Percentiles rank a stretch among this genome's conserved stretches.
These are phyloP conservation scores for Danaus melanippus DNA, from an alignment of 1,140 invertebrate species.

Conservation along the genomic window DNA sequence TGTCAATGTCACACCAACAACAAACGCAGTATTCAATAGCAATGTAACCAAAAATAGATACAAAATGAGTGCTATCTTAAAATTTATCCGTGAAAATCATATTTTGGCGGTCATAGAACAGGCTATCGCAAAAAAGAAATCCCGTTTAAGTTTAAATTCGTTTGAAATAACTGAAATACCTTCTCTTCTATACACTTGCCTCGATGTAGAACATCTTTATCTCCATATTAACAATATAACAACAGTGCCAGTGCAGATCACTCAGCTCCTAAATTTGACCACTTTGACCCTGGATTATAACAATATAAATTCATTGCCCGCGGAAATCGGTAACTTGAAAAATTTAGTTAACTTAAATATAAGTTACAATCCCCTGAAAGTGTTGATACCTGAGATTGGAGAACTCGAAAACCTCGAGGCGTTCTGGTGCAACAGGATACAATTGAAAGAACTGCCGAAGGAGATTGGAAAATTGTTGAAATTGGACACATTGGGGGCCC, in stretches of 20 bases:
- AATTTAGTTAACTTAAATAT: slow-evolving; percentile 85
- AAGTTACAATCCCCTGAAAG: slow-evolving; percentile 83
- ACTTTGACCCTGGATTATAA: slow-evolving; percentile 76
- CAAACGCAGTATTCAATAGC: slow-evolving; percentile 38
- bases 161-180: slow-evolving; percentile 74
- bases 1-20: slow-evolving; percentile 34
- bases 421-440: slow-evolving; percentile 79
- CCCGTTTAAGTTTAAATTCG: slow-evolving; percentile 72
- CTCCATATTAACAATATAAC: slow-evolving; percentile 74
- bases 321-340: slow-evolving; percentile 73
- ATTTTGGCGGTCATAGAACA: slow-evolving; percentile 76
- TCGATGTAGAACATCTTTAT: slow-evolving; percentile 72
- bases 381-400: slow-evolving; percentile 79
- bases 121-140: slow-evolving; percentile 72
- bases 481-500: slow-evolving; percentile 79
- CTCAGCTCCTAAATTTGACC: slow-evolving; percentile 55
- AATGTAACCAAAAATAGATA: slow-evolving; percentile 57
- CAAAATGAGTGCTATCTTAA: slow-evolving; percentile 74
- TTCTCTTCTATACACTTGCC: slow-evolving; percentile 67
- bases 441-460: slow-evolving; percentile 73
- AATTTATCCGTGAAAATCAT: slow-evolving; percentile 76
- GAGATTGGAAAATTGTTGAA: slow-evolving; percentile 81
- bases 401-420: slow-evolving; percentile 82
- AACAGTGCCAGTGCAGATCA: slow-evolving; percentile 58
- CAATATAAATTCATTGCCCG: slow-evolving; percentile 77